Evolutionary conservation across 2,888 invertebrate species (phyloP), one percentile per base, ranked within the genome.

Genomic region (Lumbricus terrestris): DNA sequence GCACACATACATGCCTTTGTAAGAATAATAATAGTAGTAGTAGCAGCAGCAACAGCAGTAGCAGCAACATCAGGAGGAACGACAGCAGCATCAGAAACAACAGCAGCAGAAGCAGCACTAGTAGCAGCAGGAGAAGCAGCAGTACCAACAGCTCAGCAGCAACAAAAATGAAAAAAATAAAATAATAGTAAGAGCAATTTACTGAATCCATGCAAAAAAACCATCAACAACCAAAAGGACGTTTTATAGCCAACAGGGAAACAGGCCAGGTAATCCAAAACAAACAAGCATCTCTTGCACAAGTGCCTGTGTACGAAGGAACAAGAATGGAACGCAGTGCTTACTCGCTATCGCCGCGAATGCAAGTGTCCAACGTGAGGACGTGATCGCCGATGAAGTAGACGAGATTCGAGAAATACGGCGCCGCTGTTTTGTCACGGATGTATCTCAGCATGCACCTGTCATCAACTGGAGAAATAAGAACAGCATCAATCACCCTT

Each of bases 381-480:
- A 99, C 98, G 95, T 99, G 98, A 95, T 98, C 98, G 90, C 99
- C 99, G 94, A 99, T 98, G 94, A 98, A 98, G 98, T 99, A 99
- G 88, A 99, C 99, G 90, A 99, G 96, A 95, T 99, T 99, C 93
- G 98, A 98, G 95, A 99, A 99, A 95, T 99, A 99, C 1, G 99
- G 98, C 42, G 98, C 98, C 20, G 99, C 99, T 82, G 99, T 99
- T 95, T 97, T 97, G 95, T 99, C 98, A 94, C 98, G 96, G 92
- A 99, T 99, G 95, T 99, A 99, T 92, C 97, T 96, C 92, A 99
- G 96, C 99, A 99, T 99, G 18, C 94, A 98, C 88, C 97, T 96
- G 95, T 98, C 98, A 94, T 98, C 97, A 69, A 99, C 98, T 95
- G 96, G 23, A 34, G 34, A 47, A n/a, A 69, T 8, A 69, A 69